Base-by-base conservation (phyloP, 1,140 invertebrate species). In the Paracyclopina nana region DNA sequence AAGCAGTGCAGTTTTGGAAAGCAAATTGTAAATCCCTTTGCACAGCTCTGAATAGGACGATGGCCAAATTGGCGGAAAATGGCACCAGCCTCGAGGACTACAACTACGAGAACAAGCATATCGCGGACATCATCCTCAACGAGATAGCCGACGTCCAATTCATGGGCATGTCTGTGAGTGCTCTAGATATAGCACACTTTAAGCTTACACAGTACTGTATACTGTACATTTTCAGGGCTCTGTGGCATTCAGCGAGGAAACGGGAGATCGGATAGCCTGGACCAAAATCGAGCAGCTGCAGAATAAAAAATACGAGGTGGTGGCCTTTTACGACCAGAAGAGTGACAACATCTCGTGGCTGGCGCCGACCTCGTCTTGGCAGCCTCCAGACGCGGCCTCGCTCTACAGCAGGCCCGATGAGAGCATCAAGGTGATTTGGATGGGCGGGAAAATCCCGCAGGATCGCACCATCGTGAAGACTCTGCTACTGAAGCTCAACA, bases 141-240 rank as follows among this genome's bases (percentile, higher is more conserved):
- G 90, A 92, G 6, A 92, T 97, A 68, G 96, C 96, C 69, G 83
- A 82, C 9, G 97, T 91, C 2, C 82, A 90, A 59, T 99, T 99
- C 64, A 71, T 92, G 16, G 95, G 95, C 29, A 86, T 98, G 45
- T 98, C 94, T 56, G 92, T 96, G 69, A 74, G 79, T 71, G 42
- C 54, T 50, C 34, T 42, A 52, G 6, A 42, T 30, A 24, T 44
- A 26, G 11, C 14, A 1, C 25, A 9, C 31, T 12, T 54, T 0
- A 18, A 25, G 12, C 30, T 42, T 14, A 43, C n/a, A 44, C 14
- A 25, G 34, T 51, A 5, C 18, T 24, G 22, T 6, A 29, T 18
- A 53, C 24, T 18, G 42, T 41, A n/a, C 22, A 25, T 46, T 67
- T 67, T 26, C 62, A 91, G 85, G 87, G 87, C 44, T 74, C 78